Percentiles rank a stretch among this genome's conserved stretches.
These are phyloP conservation scores for Spongia lamella DNA, from an alignment of 37 sponge, comb jelly and placozoan species.

Conservation along the genomic window DNA sequence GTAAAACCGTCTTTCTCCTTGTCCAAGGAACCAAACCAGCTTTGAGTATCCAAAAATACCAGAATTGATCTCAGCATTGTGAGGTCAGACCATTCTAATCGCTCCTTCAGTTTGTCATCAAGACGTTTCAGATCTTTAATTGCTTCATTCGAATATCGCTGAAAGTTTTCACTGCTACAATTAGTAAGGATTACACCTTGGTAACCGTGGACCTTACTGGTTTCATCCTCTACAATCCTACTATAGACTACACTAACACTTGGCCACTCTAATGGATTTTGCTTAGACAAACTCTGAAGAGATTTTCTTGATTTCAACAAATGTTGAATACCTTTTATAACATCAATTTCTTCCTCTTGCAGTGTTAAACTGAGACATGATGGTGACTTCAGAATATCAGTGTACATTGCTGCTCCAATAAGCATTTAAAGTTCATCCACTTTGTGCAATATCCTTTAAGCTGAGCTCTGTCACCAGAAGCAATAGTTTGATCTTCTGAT, in stretches of 20 bases:
- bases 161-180: constrained; percentile 11
- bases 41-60: constrained; percentile 39
- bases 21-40: constrained; percentile 20
- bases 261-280: constrained; percentile 45
- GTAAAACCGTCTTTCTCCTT: constrained; percentile 5
- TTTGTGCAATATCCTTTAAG: constrained; percentile 50
- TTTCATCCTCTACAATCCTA: constrained; percentile 18
- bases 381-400: constrained; percentile 34
- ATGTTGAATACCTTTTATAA: not conserved
- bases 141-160: constrained; percentile 4
- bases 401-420: constrained; percentile 49
- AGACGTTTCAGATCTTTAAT: constrained; percentile 29
- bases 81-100: constrained; percentile 42
- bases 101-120: constrained; percentile 34
- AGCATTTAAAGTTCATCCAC: constrained; percentile 35
- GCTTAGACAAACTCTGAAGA: constrained; percentile 22
- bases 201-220: constrained; percentile 7
- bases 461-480: constrained; percentile 16
- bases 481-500: constrained; percentile 19
- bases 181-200: constrained; percentile 28
- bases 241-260: constrained; percentile 31
- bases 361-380: constrained; percentile 56
- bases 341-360: constrained; percentile 19
- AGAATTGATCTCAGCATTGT: constrained; percentile 40
- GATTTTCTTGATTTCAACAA: constrained; percentile 35